Base-by-base conservation (phyloP, 2,113 vertebrate genomes). In the Crotalus horridus region DNA sequence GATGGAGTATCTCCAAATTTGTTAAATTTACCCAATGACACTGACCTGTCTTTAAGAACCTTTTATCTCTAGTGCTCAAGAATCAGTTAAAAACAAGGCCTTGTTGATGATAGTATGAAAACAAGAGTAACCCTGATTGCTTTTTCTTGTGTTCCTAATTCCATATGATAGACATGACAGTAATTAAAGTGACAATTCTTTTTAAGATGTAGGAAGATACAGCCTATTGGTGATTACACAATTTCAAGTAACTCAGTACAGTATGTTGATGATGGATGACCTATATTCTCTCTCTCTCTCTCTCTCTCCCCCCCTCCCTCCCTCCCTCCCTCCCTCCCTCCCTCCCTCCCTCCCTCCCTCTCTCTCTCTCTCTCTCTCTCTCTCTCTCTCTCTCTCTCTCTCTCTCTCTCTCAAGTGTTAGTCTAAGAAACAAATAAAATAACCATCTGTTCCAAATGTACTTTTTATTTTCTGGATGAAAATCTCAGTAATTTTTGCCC, bases 141-240 rank as follows among this genome's bases (percentile, higher is more conserved):
- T 43, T 81, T 17, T 55, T 88, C 51, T 33, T 88, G 15, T n/a
- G 1, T 54, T 88, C 87, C 29, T 54, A 55, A 88, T 88, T n/a
- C 26, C 29, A 88, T 88, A 55, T 88, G 51, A 88, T 55, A 33
- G 51, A 15, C 21, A 89, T 87, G 85, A 89, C 23, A 56, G 8
- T 89, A 23, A 46, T 89, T 94, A 94, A n/a, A 69, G 39, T 94
- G 91, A 89, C 93, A n/a, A 51, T 94, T 90, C 95, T 92, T 95
- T 95, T 91, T 90, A 90, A 17, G 94, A 94, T 92, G 93, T 94
- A 93, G 89, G 55, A 85, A 94, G 92, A 92, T 92, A 96, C 94
- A 86, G 85, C 59, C 88, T 0, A 0, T 4, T 0, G 0, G 4
- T 39, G 9, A 64, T 94, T 96, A 91, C 2, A 5, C 92, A 96